Evolutionary conservation across 2,888 invertebrate species (phyloP).

Genomic region (Empis stercorea): DNA sequence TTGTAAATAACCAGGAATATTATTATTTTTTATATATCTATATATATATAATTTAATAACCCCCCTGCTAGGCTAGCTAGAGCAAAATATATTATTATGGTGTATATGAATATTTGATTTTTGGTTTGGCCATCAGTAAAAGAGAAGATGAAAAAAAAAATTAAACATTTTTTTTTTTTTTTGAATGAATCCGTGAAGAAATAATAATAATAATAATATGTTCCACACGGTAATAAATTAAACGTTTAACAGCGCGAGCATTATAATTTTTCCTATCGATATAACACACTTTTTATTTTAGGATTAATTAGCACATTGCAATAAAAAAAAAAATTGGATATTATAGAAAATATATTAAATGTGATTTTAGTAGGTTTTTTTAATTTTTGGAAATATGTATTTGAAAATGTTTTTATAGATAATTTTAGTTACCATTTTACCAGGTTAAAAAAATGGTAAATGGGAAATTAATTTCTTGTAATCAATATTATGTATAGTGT

Average conservation of each 20-base stretch:
- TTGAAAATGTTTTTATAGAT: too few relatives aligned
- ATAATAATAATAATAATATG: not conserved
- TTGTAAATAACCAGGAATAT: too few relatives aligned
- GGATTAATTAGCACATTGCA: slow-evolving; percentile 1
- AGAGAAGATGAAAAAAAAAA: too few relatives aligned
- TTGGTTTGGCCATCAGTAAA: not conserved
- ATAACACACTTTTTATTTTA: not conserved
- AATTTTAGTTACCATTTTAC: too few relatives aligned
- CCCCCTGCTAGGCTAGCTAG: not conserved
- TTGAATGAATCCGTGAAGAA: not conserved
- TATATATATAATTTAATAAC: not conserved
- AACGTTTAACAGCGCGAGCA: not conserved
- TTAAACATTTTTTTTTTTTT: too few relatives aligned
- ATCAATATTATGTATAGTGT: too few relatives aligned
- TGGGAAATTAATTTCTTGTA: too few relatives aligned
- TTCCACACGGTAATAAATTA: not conserved
- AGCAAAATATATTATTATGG: not conserved
- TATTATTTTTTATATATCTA: too few relatives aligned
- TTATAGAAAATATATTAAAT: not conserved
- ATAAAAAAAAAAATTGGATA: not conserved
- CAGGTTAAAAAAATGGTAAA: too few relatives aligned
- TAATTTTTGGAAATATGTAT: too few relatives aligned
- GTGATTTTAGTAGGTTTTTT: too few relatives aligned
- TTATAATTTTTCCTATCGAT: not conserved
- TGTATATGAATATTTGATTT: too few relatives aligned